Base-by-base conservation (phyloP, 2,113 vertebrate genomes). In the Stictonetta naevosa region DNA sequence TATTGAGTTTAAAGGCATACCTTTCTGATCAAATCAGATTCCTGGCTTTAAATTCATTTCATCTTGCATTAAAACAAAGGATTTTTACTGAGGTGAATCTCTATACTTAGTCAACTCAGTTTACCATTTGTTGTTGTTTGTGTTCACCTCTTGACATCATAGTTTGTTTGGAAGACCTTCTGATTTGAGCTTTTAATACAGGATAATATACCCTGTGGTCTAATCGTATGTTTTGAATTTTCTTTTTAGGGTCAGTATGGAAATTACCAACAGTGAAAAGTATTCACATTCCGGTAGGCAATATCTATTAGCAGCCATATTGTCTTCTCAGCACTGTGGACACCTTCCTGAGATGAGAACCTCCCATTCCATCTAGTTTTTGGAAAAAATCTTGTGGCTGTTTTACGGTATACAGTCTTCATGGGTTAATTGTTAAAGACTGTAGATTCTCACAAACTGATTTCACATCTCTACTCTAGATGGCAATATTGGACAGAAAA, bases 191-290 rank as follows among this genome's bases (percentile, higher is more conserved):
- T 92, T 85, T 73, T 58, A 88, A 75, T 79, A 28, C 29, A 53
- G 33, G 13, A 85, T 55, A 52, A 53, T 31, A 59, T 19, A 20
- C 7, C 20, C 91, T 60, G 31, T 93, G 59, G 26, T 67, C 92
- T 98, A 92, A 97, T 94, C 34, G 25, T 44, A 2, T 96, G 14
- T 96, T 97, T 91, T 59, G 20, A 59, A 34, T 86, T 97, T 98
- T 38, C 88, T 96, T 97, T 97, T 94, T 97, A 99, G 99, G 99
- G 98, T 98, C 99, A 99, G 85, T 99, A 99, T 97, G 99, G 99
- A 98, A 99, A 99, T 97, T 99, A 99, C 91, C 99, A 99, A 97
- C 99, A 99, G 97, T 99, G 98, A 99, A 98, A 97, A 97, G 77
- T 96, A 78, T 52, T 96, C 95, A 93, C 97, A 98, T 97, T 98